Base-by-base conservation (phyloP, 2,113 vertebrate genomes). In the Zapus hudsonius region DNA sequence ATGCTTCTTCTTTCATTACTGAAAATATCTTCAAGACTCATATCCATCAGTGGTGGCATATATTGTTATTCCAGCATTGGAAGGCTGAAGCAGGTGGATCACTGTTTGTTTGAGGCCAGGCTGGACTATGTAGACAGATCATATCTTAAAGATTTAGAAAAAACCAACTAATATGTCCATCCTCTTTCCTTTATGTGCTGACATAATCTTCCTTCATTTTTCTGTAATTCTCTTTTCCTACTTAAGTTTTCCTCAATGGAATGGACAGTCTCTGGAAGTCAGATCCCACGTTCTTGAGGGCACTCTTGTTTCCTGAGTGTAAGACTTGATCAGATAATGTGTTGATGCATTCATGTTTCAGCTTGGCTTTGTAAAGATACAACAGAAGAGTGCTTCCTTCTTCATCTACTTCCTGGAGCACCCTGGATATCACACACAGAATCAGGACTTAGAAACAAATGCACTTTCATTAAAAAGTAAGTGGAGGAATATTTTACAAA, bases 211-310 rank as follows among this genome's bases (percentile, higher is more conserved):
- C 19, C 22, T 47, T 84, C 59, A 66, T 15, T 47, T 7, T 7
- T 4, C 9, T 29, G 16, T 33, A 47, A 25, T 86, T 79, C 7
- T 17, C 33, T 36, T 66, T 74, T 47, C 29, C 7, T 16, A n/a
- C 1, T 0, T 29, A 31, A 10, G 0, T 74, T 82, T 75, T 80
- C 25, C 31, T 92, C 0, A 3, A 22, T 3, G 23, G 6, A 19
- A 20, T 61, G 33, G 13, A 16, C 12, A 9, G 25, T 7, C 7
- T 64, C 3, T 55, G n/a, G 9, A 78, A 25, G 15, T 63, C 42
- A 36, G 31, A 47, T 7, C 16, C 6, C 1, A 20, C 7, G 22
- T 38, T 85, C 5, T 78, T 20, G 31, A 20, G 7, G 31, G 4
- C 59, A 47, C 66, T 83, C 25, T 52, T 7, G 1, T 79, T 29